Base-by-base conservation (phyloP, 1,140 invertebrate species). In the Lasioglossum baleicum region DNA sequence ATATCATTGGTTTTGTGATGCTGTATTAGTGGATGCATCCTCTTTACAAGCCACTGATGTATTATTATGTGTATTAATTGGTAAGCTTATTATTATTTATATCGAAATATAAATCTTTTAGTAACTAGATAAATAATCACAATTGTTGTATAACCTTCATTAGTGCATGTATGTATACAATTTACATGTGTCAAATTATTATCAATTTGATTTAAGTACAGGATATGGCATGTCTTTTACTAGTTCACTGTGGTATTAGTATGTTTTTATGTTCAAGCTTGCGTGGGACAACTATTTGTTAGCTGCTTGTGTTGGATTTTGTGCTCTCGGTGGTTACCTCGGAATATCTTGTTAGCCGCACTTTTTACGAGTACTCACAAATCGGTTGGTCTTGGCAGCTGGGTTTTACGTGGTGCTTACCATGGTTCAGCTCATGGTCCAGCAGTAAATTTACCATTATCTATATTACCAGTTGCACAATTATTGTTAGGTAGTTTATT, bases 1-100 rank as follows among this genome's bases (percentile, higher is more conserved):
- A 2, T 93, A 91, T 73, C 90, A 92, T 67, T 91, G 90, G 87
- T 93, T 93, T 75, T 93, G 90, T 35, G 92, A 93, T 72, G 92
- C 92, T 22, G 75, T 92, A 63, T 89, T 88, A 15, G 87, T 89
- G 10, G 92, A 93, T 64, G 90, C 90, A 6, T 90, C 91, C 6
- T 88, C 91, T 8, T 80, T 93, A 7, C 89, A 92, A 78, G 90
- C 92, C 1, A 82, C 89, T 20, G 92, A 93, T 68, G 88, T 93
- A 56, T 79, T 93, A 64, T 84, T 92, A 26, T 93, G 91, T 61
- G 88, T 93, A 58, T 74, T 92, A 51, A 90, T 93, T 66, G 89
- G 91, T 92, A 86, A 85, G 78, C 74, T 56, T 71, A 61, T 44
- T 17, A 10, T 0, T 35, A 40, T 65, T 66, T 26, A 13, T 35